These are phyloP conservation scores for Acleris sparsana DNA, from an alignment of 2,888 invertebrate genomes.

Conservation along the genomic window DNA sequence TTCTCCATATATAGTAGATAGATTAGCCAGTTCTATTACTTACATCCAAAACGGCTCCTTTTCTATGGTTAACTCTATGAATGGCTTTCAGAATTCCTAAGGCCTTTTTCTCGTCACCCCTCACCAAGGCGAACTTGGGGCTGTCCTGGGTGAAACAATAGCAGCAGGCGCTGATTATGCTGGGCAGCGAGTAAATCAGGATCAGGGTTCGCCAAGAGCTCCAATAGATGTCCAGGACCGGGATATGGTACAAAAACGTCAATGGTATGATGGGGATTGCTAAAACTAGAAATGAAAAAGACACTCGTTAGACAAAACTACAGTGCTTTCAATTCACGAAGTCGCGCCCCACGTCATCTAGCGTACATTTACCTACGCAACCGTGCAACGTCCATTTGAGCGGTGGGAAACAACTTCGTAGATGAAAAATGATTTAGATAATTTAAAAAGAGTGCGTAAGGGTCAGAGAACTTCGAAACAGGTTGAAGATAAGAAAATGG, in stretches of 20 bases:
- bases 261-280: slow-evolving; percentile 87
- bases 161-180: slow-evolving; percentile 82
- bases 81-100: slow-evolving; percentile 67
- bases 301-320: background rate
- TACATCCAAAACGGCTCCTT: slow-evolving; percentile 20
- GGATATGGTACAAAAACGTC: slow-evolving; percentile 60
- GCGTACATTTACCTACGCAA: background rate
- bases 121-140: slow-evolving; percentile 87
- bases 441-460: no score
- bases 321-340: background rate
- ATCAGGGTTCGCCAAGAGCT: slow-evolving; percentile 90
- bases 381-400: no score
- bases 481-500: no score
- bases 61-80: slow-evolving; percentile 56
- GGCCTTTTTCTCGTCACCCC: slow-evolving; percentile 82
- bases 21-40: background rate
- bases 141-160: slow-evolving; percentile 87
- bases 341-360: background rate
- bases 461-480: no score
- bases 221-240: slow-evolving; percentile 77
- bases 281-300: slow-evolving; percentile 69
- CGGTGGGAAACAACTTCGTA: no score
- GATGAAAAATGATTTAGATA: no score
- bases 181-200: slow-evolving; percentile 84
- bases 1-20: no score